Evolutionary conservation across 2,797 vertebrate species (phyloP).

Genomic region (Holocentrus rufus): DNA sequence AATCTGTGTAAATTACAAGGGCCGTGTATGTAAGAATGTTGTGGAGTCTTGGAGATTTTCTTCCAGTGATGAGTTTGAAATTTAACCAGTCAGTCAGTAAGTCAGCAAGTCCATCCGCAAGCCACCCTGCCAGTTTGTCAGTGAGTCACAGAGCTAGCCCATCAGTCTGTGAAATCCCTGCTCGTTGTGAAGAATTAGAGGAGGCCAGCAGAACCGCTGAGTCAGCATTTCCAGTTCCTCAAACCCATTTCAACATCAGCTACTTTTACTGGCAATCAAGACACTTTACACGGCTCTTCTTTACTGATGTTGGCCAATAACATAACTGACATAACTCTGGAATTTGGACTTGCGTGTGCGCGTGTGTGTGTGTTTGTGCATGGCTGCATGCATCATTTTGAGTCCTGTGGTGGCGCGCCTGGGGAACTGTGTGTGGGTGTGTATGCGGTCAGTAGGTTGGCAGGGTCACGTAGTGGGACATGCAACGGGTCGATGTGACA

Average conservation of each 20-base stretch:
- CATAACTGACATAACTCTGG: conserved; percentile 10
- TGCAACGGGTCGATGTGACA: too few relatives aligned
- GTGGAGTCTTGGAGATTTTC: not conserved
- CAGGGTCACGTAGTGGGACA: too few relatives aligned
- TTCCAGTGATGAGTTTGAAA: not conserved
- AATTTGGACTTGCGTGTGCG: conserved; percentile 33
- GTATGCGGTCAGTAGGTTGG: too few relatives aligned
- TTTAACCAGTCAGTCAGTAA: not conserved
- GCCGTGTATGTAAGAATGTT: not conserved
- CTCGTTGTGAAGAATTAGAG: not conserved
- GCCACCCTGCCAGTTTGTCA: too few relatives aligned
- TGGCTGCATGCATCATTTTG: not conserved
- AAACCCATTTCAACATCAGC: conserved; percentile 54
- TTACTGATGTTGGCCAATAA: conserved; percentile 23
- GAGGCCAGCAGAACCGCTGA: not conserved
- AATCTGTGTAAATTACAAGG: not conserved
- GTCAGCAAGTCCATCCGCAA: too few relatives aligned
- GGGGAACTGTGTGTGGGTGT: too few relatives aligned
- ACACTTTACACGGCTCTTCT: conserved; percentile 43
- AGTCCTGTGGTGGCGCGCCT: not conserved
- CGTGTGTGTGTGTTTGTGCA: conserved; percentile 15
- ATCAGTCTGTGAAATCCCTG: conserved; percentile 18
- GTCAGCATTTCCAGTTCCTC: conserved; percentile 64
- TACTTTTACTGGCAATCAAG: not conserved
- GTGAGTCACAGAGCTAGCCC: too few relatives aligned